Base-by-base conservation (phyloP, 2,888 invertebrate genomes). In the Enchytraeus crypticus region DNA sequence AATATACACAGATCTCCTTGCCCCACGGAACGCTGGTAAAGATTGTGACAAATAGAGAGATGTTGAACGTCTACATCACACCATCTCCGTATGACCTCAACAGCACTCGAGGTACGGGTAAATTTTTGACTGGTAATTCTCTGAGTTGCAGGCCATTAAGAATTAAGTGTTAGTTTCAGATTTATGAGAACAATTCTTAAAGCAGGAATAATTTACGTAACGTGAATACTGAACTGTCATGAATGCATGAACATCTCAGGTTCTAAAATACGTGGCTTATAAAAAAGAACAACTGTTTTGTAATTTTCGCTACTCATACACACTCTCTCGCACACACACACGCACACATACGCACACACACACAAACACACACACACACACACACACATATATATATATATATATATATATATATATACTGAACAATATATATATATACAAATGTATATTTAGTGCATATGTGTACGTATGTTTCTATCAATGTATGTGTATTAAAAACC, bases 21-120 rank as follows among this genome's bases (percentile, higher is more conserved):
- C 65, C 63, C 0, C 63, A 65, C 38, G 65, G 65, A 21, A 61
- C 57, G 11, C 21, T 57, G 8, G 54, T 65, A 29, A 60, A 54
- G 29, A 55, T 64, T 18, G 33, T 53, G 30, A 54, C 54, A 8
- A 59, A 51, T 26, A 33, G 43, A 1, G 56, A 51, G 18, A 21
- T 27, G 11, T 34, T 58, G 5, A 65, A 65, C 43, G 62, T 54
- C 18, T 64, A 59, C 61, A 45, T 65, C 21, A n/a, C 53, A n/a
- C 56, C 65, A 11, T 65, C 65, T 8, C 29, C 61, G 4, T 60
- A 57, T 23, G 65, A 65, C 51, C 26, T 43, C 23, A 49, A 60
- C 4, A 34, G 53, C n/a, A 65, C 65, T 14, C 3, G 8, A 2
- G 64, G 64, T n/a, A n/a, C n/a, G n/a, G n/a, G n/a, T n/a, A n/a